Percentiles rank a stretch among this genome's conserved stretches.
These are phyloP conservation scores for Castor canadensis DNA, from an alignment of 2,113 vertebrate genomes.

Conservation along the genomic window DNA sequence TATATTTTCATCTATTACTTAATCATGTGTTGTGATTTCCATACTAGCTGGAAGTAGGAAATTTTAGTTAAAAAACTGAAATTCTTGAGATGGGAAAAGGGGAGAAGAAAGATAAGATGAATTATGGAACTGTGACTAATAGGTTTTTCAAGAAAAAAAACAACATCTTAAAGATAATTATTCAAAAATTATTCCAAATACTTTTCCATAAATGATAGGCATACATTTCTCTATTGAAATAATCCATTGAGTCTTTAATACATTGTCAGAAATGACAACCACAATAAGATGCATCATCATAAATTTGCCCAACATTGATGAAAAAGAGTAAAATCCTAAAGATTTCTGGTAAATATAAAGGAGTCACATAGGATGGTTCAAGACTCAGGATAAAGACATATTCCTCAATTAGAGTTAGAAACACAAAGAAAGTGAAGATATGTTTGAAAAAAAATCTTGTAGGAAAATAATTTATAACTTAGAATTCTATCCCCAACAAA, in stretches of 20 bases:
- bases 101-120: background rate
- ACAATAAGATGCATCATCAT: background rate
- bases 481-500: background rate
- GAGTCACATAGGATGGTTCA: background rate
- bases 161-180: background rate
- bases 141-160: conserved; percentile 11
- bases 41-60: background rate
- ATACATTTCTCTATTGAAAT: background rate
- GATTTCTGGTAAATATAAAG: background rate
- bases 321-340: background rate
- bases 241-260: background rate
- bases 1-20: background rate
- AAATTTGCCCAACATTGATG: background rate
- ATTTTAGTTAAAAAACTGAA: background rate
- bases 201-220: background rate
- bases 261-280: background rate
- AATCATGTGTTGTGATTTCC: background rate
- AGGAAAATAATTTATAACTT: background rate
- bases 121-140: background rate
- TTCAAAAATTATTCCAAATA: background rate
- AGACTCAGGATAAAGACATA: background rate
- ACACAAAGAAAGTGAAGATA: conserved; percentile 13
- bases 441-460: background rate
- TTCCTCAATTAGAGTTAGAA: conserved; percentile 10
- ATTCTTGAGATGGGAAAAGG: background rate